Evolutionary conservation across 2,113 vertebrate genomes (phyloP).

Genomic region (Gopherus evgoodei): DNA sequence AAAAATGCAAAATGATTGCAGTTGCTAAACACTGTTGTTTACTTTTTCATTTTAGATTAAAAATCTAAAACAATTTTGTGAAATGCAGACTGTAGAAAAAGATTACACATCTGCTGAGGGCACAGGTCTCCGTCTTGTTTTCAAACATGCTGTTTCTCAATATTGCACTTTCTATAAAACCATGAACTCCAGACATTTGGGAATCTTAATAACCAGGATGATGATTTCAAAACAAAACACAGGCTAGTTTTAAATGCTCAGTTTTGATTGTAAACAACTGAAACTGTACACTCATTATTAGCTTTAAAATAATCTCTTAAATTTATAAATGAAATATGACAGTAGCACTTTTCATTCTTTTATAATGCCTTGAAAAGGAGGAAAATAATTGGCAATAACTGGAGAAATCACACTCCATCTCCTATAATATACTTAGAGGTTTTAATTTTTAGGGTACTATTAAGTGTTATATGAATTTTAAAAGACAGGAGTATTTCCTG

Average conservation of each 20-base stretch:
- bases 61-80: constrained; percentile 1
- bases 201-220: neutral
- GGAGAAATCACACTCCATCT: neutral
- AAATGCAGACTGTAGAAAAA: neutral
- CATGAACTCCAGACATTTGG: neutral
- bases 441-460: neutral
- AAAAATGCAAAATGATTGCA: constrained; percentile 18
- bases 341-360: neutral
- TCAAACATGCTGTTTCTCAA: neutral
- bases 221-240: neutral
- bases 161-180: neutral
- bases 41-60: neutral
- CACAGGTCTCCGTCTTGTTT: neutral
- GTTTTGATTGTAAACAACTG: neutral
- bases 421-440: fast-evolving
- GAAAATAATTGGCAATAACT: neutral
- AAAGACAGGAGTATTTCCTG: neutral
- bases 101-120: neutral
- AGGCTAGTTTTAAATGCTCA: neutral
- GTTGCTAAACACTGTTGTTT: neutral
- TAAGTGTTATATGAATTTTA: neutral
- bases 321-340: neutral
- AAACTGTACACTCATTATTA: neutral
- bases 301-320: neutral
- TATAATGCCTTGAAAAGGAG: neutral